Evolutionary conservation across 2,888 invertebrate genomes (phyloP), one percentile per base, ranked within the genome.

Genomic region (Melipona beecheii): DNA sequence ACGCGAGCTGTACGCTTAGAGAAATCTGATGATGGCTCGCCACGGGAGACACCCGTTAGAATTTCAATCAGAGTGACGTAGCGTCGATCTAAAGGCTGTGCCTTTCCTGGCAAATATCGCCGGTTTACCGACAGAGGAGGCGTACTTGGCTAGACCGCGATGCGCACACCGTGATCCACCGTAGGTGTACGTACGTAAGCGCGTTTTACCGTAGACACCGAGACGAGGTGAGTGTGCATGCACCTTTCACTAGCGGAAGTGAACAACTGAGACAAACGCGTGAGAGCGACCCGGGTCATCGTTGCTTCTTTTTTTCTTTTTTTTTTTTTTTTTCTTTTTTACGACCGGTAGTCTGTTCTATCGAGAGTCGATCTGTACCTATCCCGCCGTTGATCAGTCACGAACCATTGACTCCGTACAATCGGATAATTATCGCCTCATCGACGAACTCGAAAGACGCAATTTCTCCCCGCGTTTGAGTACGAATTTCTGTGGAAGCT

Each of bases 241-340:
- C 86, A 90, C 92, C 92, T 92, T 92, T 92, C 92, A 92, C 92
- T 92, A 89, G 91, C 92, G 92, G 92, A 92, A 92, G 92, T 92
- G 89, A 92, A 85, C 86, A 88, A 88, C 87, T 85, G 90, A 87
- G 90, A 89, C 88, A 88, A 89, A 89, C 87, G 91, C 90, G 91
- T 91, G 91, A 92, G 91, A 92, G 91, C 91, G 90, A 89, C 90
- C 89, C 91, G 89, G 93, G 92, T 93, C 93, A 90, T 91, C 90
- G 88, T 87, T 85, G 84, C 85, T 88, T 87, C 84, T 81, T 19
- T 9, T 73, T 84, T 81, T 87, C 13, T 52, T 76, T 84, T 80
- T 87, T 87, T 75, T 84, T 81, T 86, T 87, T 19, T 52, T 75
- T 84, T 81, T 87, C 19, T 52, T 76, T 84, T 80, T 87, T 87